Conservation (phyloP, 37 sponge, comb jelly and placozoan genomes). For the Ianthella basta region DNA sequence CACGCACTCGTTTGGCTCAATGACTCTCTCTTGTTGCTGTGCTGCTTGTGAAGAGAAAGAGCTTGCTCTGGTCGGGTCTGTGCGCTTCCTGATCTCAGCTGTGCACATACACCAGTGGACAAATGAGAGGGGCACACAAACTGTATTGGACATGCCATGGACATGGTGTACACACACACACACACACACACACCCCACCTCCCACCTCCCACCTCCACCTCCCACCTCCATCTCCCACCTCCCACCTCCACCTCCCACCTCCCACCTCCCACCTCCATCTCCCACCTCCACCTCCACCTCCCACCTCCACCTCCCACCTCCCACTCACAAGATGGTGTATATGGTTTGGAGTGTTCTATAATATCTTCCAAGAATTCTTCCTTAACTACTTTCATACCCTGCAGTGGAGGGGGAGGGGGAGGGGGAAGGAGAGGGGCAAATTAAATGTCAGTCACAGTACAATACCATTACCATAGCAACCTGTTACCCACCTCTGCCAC, state of each 20-base stretch:
- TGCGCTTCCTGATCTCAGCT: constrained; percentile 34
- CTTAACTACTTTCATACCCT: no score
- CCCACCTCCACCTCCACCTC: not conserved
- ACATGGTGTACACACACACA: not conserved
- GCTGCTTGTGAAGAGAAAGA: not conserved
- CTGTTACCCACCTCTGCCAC: no score
- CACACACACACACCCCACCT: not conserved
- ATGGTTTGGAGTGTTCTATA: no score
- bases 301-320: not conserved
- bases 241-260: not conserved
- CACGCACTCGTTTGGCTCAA: constrained; percentile 17
- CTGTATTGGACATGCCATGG: not conserved
- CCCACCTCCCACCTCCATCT: not conserved
- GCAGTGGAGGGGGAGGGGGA: no score
- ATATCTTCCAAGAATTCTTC: no score
- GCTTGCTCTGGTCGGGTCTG: constrained; percentile 33
- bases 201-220: not conserved
- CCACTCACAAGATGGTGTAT: no score
- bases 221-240: not conserved
- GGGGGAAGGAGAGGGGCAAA: no score
- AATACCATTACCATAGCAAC: no score
- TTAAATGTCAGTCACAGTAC: no score
- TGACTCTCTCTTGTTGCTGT: constrained; percentile 2
- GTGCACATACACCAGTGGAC: not conserved
- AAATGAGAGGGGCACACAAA: not conserved